These are phyloP conservation scores for Agrilus planipennis DNA, from an alignment of 1,140 invertebrate genomes.

Conservation along the genomic window DNA sequence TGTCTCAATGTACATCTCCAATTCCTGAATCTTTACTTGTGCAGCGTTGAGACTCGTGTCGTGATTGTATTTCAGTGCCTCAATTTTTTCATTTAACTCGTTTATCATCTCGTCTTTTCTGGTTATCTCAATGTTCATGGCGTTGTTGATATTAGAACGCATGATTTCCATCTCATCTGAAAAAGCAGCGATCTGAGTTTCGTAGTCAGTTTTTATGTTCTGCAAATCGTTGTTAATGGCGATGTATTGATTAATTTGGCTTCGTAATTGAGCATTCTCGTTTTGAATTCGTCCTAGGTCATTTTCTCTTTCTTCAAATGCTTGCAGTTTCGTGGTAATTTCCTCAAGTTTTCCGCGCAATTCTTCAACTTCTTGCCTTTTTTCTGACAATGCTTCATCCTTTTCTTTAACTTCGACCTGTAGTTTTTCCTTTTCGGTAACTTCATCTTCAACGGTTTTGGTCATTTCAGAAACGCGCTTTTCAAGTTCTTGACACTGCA, in stretches of 20 bases:
- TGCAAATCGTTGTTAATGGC: constrained; percentile 17
- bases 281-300: constrained; percentile 18
- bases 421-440: constrained; percentile 31
- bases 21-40: constrained; percentile 56
- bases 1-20: constrained; percentile 58
- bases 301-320: too few relatives aligned
- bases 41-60: constrained; percentile 13
- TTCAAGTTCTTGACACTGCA: constrained; percentile 51
- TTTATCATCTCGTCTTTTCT: constrained; percentile 30
- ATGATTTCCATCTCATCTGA: constrained; percentile 34
- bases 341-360: constrained; percentile 12
- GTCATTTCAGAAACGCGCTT: constrained; percentile 33
- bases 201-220: constrained; percentile 31
- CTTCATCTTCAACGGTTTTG: constrained; percentile 26
- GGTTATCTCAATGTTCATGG: constrained; percentile 20
- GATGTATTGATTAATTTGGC: not conserved
- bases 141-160: constrained; percentile 36
- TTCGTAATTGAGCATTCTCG: constrained; percentile 9
- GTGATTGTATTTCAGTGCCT: constrained; percentile 21
- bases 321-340: not conserved
- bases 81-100: constrained; percentile 33
- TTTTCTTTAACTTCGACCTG: constrained; percentile 32
- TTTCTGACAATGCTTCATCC: constrained; percentile 26
- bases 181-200: constrained; percentile 29
- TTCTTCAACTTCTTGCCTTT: constrained; percentile 18